phyloP scores from a whole-genome alignment of 2,888 invertebrate species.

The Melieria picta region DNA sequence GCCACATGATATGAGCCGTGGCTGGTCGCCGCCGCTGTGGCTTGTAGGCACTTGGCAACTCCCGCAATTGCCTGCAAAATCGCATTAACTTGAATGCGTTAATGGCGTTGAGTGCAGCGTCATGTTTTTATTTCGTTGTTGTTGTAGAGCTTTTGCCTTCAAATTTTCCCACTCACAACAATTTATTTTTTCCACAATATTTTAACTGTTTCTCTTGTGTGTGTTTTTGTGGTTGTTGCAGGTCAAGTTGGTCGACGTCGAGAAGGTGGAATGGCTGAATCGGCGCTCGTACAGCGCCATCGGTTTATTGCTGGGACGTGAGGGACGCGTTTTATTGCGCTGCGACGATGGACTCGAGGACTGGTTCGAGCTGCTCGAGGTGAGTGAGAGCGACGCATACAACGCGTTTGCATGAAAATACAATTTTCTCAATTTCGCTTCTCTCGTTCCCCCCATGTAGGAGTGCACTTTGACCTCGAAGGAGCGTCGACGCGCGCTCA shows the following conservation, averaged over 20 bases:
- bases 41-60: no score
- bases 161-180: no score
- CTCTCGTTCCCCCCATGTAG: conserved; percentile 50
- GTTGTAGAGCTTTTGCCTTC: no score
- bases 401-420: neutral
- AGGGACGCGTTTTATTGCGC: conserved; percentile 65
- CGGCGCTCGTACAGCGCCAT: conserved; percentile 73
- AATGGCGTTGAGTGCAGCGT: neutral
- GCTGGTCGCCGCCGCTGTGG: no score
- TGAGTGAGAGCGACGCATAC: conserved; percentile 48
- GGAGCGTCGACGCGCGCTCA: conserved; percentile 71
- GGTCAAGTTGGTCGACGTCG: conserved; percentile 73
- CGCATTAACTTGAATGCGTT: neutral
- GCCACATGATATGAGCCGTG: no score
- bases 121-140: no score
- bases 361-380: conserved; percentile 74
- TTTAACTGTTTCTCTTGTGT: neutral
- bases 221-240: conserved; percentile 48
- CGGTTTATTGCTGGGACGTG: conserved; percentile 69
- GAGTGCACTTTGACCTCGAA: conserved; percentile 74
- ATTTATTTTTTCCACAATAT: neutral
- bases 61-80: neutral
- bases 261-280: conserved; percentile 74
- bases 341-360: conserved; percentile 71
- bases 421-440: neutral